phyloP scores from a whole-genome alignment of 2,888 invertebrate genomes.

The Drosophila hamatofila region DNA sequence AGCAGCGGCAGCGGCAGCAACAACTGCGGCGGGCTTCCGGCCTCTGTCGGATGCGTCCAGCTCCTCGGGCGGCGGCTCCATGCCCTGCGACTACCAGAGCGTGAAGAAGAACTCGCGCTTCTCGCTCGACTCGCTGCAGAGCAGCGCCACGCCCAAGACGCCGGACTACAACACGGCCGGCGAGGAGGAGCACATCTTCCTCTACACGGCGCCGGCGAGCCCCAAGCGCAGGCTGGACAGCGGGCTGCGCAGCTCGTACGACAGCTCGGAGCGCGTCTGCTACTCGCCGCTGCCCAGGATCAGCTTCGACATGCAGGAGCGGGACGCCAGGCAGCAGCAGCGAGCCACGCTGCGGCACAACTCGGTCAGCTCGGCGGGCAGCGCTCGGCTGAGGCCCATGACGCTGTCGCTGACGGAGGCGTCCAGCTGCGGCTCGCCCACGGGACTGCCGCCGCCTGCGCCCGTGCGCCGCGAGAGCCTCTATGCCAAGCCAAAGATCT shows the following conservation, averaged over 20 bases:
- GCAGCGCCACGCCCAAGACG: constrained; percentile 84
- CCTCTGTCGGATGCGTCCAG: constrained; percentile 84
- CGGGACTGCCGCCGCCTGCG: constrained; percentile 75
- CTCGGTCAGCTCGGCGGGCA: constrained; percentile 61
- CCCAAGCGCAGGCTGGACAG: constrained; percentile 81
- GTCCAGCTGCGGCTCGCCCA: constrained; percentile 63
- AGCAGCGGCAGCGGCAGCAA: constrained; percentile 19
- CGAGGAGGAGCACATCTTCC: constrained; percentile 83
- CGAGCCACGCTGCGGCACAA: constrained; percentile 68
- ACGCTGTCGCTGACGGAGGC: constrained; percentile 76
- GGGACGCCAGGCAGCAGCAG: constrained; percentile 40
- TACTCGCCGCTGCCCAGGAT: constrained; percentile 75
- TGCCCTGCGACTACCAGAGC: constrained; percentile 83
- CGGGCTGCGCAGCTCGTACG: constrained; percentile 76
- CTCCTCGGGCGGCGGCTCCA: constrained; percentile 80
- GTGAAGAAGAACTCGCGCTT: constrained; percentile 83
- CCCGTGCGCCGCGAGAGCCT: constrained; percentile 82
- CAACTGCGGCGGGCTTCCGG: constrained; percentile 67
- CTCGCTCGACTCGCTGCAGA: constrained; percentile 84
- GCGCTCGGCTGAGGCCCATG: constrained; percentile 45
- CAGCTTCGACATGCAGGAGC: constrained; percentile 83
- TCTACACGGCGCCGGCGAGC: constrained; percentile 84
- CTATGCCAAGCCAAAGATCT: constrained; percentile 82
- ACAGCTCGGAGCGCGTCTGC: constrained; percentile 77
- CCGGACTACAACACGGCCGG: constrained; percentile 83